Conservation (phyloP, 2,888 invertebrate species). For the Papilio elwesi region DNA sequence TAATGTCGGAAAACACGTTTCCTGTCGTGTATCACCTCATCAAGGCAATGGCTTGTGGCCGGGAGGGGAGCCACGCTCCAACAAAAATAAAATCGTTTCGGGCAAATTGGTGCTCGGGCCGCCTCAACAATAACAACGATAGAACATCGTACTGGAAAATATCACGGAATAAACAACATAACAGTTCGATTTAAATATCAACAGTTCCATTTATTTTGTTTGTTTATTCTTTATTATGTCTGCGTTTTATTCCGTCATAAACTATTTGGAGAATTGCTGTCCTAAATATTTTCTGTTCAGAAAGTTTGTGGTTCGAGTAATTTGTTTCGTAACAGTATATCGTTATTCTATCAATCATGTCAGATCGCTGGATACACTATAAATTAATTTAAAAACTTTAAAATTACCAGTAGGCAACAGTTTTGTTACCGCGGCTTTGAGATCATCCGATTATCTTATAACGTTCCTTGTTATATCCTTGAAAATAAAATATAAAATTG, state of each 20-base stretch:
- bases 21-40: slow-evolving; percentile 14
- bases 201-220: neutral
- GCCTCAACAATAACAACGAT: neutral
- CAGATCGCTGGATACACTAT: too few relatives aligned
- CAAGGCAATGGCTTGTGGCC: neutral
- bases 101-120: neutral
- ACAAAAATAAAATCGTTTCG: slow-evolving; percentile 16
- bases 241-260: neutral
- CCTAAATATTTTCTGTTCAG: neutral
- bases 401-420: too few relatives aligned
- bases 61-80: slow-evolving; percentile 10
- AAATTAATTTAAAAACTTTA: too few relatives aligned
- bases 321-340: neutral
- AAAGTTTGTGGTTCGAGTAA: neutral
- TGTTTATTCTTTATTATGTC: neutral
- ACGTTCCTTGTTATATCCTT: too few relatives aligned
- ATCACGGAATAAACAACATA: neutral
- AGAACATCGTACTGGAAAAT: neutral
- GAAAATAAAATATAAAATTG: too few relatives aligned
- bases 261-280: neutral
- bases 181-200: neutral
- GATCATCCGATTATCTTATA: too few relatives aligned
- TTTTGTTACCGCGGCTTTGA: too few relatives aligned
- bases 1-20: neutral
- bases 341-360: too few relatives aligned